Base-by-base conservation (phyloP, 2,113 vertebrate genomes). In the Halichoeres trimaculatus region DNA sequence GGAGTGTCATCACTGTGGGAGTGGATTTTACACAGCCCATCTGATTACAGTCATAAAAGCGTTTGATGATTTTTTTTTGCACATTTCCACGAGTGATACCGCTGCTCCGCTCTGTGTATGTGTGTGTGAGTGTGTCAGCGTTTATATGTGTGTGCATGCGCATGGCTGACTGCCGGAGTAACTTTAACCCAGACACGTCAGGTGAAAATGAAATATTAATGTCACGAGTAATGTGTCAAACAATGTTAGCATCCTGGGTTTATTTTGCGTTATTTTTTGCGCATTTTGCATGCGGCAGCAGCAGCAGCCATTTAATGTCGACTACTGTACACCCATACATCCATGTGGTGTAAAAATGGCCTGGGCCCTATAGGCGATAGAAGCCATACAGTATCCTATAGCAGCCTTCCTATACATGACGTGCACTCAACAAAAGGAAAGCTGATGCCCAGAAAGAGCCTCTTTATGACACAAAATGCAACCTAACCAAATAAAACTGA, bases 381-480 rank as follows among this genome's bases (percentile, higher is more conserved):
- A n/a, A 53, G 70, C 74, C 55, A 74, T 84, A 85, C 76, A 70
- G 87, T 47, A 43, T 59, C 62, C 70, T 87, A 79, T 86, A 86
- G 76, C 54, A 62, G 71, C 51, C 69, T 45, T 78, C 81, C 75
- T 89, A 84, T 81, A 61, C 52, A 41, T 58, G 76, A 81, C 51
- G 54, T 73, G 71, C 26, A 38, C 53, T 23, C 59, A 11, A 63
- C 76, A 79, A 68, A 47, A 30, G 50, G 68, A 68, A 72, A 61
- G 53, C 63, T 59, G 47, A 60, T 52, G 51, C 38, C 56, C 38
- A 35, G 45, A 56, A 47, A 55, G 8, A 55, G 35, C 10, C 20
- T 65, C 14, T 30, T 45, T 10, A 34, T 58, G 60, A 36, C 26
- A 35, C 48, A 50, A n/a, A 48, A 54, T 68, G n/a, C 8, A 16